These are phyloP conservation scores for Zaprionus nigranus DNA, from an alignment of 1,140 invertebrate genomes.

Conservation along the genomic window DNA sequence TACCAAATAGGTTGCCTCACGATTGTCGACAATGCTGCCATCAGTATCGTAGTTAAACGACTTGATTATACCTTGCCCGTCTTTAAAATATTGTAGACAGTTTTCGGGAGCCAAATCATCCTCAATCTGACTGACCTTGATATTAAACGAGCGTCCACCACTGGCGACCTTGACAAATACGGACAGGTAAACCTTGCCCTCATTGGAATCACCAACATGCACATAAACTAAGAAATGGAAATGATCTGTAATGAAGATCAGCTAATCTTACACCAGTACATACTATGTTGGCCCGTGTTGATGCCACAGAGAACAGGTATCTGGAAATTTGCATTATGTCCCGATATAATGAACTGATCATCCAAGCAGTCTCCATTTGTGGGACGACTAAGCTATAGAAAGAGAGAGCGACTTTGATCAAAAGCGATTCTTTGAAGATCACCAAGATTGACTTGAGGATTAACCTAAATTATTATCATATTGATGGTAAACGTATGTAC, in stretches of 20 bases:
- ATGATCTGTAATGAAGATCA: too few relatives aligned
- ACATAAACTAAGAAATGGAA: constrained; percentile 87
- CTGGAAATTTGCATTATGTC: constrained; percentile 88
- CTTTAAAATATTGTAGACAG: constrained; percentile 90
- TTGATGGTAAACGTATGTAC: constrained; percentile 73
- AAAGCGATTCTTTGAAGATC: not conserved
- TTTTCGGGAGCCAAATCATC: constrained; percentile 85
- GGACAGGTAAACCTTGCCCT: constrained; percentile 87
- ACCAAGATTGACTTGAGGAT: not conserved
- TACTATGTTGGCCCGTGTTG: constrained; percentile 91
- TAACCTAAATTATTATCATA: not conserved
- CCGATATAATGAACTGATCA: constrained; percentile 89
- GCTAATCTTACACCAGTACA: constrained; percentile 49
- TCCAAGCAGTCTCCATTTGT: constrained; percentile 88
- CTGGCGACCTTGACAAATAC: constrained; percentile 87
- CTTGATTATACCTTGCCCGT: constrained; percentile 86
- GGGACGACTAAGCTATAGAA: constrained; percentile 87
- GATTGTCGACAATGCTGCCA: constrained; percentile 85
- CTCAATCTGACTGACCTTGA: constrained; percentile 87
- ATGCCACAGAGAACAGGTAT: constrained; percentile 90
- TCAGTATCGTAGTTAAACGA: constrained; percentile 90
- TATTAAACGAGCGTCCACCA: constrained; percentile 86
- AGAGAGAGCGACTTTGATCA: not conserved
- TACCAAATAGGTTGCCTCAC: constrained; percentile 86
- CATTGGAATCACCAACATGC: constrained; percentile 87